Conservation (phyloP, 2,797 vertebrate genomes). For the Acipenser oxyrinchus region DNA sequence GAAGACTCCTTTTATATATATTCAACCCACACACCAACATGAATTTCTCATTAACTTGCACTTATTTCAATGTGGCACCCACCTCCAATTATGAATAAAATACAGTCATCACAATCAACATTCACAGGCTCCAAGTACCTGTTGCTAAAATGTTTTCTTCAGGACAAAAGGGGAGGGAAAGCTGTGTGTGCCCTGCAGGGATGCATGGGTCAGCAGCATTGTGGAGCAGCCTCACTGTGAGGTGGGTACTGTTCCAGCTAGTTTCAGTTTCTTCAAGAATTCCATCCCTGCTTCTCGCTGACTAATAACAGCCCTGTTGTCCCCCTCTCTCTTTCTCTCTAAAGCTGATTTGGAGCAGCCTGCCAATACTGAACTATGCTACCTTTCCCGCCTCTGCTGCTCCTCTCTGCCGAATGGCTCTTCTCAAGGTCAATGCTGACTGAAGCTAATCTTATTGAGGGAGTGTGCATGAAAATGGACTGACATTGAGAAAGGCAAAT, state of each 20-base stretch:
- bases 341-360: conserved; percentile 36
- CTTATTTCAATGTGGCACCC: too few relatives aligned
- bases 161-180: too few relatives aligned
- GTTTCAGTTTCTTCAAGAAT: not conserved
- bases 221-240: not conserved
- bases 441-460: conserved; percentile 21
- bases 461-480: conserved; percentile 5
- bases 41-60: too few relatives aligned
- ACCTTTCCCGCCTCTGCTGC: conserved; percentile 45
- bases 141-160: too few relatives aligned
- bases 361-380: conserved; percentile 50
- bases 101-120: too few relatives aligned
- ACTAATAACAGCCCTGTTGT: not conserved
- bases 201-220: too few relatives aligned
- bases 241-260: not conserved
- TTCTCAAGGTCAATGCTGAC: conserved; percentile 53
- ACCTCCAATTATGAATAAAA: too few relatives aligned
- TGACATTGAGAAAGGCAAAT: conserved; percentile 13
- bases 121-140: too few relatives aligned
- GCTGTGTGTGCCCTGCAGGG: too few relatives aligned
- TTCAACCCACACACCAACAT: too few relatives aligned
- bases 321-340: conserved; percentile 37
- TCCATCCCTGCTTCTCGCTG: too few relatives aligned
- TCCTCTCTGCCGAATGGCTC: not conserved
- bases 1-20: too few relatives aligned